Evolutionary conservation across 2,113 vertebrate genomes (phyloP), one percentile per base, ranked within the genome.

Genomic region (Vombatus ursinus): DNA sequence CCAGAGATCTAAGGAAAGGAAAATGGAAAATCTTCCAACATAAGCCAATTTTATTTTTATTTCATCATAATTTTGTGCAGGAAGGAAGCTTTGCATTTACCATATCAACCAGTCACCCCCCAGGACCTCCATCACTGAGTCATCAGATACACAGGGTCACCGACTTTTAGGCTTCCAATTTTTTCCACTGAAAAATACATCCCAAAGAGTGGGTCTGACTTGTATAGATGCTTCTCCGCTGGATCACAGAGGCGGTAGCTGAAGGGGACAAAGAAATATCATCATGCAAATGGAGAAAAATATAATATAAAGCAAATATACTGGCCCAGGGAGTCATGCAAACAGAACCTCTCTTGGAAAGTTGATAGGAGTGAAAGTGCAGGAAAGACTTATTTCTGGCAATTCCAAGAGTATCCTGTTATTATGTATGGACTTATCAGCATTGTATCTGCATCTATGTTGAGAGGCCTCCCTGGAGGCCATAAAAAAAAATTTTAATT

Each of bases 161-260:
- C 95, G 0, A 95, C 90, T 95, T 53, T 89, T 95, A 98, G 84
- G 52, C 22, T 97, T 90, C 97, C 97, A 1, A 95, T 53, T 91
- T 51, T 95, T 92, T 94, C 93, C 47, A 97, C 96, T 0, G 94
- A 92, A 54, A 94, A 98, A 50, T 97, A 97, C 68, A 52, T 53
- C 25, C 97, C 95, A 92, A 97, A 98, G 51, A 98, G 94, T 0
- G 92, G 98, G 52, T 98, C 50, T 0, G 90, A 48, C 94, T 98
- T 97, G 89, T 96, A 96, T 8, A 97, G 23, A 0, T 24, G 23
- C 57, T 91, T 95, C 96, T 96, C 92, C 0, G 96, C 95, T 48
- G 92, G 95, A 48, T 97, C 94, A 89, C 96, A 97, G 52, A 98
- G 94, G 10, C 97, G 97, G 89, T 98, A 97, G 50, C 97, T 98